These are phyloP conservation scores for Brachyistius frenatus DNA, from an alignment of 2,113 vertebrate genomes.

Conservation along the genomic window DNA sequence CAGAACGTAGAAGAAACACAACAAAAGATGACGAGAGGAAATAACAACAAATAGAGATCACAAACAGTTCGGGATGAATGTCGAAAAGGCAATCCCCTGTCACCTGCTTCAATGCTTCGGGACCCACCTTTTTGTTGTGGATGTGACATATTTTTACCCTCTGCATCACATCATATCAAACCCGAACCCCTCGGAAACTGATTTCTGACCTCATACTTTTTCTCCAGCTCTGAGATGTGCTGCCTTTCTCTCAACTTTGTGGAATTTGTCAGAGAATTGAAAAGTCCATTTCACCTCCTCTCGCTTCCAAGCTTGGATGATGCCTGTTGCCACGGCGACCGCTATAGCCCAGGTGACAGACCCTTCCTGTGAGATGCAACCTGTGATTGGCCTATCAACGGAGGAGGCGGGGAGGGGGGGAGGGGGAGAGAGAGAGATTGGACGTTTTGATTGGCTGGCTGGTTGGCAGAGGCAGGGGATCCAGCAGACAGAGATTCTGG, in stretches of 20 bases:
- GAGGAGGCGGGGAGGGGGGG: background rate
- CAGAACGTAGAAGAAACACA: conserved; percentile 1
- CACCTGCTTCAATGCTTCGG: background rate
- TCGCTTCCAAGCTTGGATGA: conserved; percentile 51
- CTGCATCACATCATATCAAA: conserved; percentile 27
- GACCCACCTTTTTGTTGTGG: background rate
- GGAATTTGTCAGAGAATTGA: conserved; percentile 45
- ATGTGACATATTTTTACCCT: conserved; percentile 16
- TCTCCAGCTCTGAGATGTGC: background rate
- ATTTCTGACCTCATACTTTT: background rate
- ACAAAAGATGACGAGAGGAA: conserved; percentile 6
- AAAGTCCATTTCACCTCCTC: conserved; percentile 56
- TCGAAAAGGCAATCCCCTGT: background rate
- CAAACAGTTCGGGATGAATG: conserved; percentile 14
- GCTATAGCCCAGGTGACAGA: conserved; percentile 75
- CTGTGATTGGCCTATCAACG: conserved; percentile 70
- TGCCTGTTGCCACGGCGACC: conserved; percentile 80
- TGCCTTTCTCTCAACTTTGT: conserved; percentile 28
- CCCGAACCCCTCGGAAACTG: background rate
- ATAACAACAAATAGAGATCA: conserved; percentile 1
- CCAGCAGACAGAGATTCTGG: conserved; percentile 64
- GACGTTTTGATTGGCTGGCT: conserved; percentile 66
- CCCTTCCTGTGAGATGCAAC: conserved; percentile 70
- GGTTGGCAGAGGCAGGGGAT: conserved; percentile 56
- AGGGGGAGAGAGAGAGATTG: conserved; percentile 21